Evolutionary conservation across 2,113 vertebrate species (phyloP), one percentile per base, ranked within the genome.

Genomic region (Mesocricetus auratus): DNA sequence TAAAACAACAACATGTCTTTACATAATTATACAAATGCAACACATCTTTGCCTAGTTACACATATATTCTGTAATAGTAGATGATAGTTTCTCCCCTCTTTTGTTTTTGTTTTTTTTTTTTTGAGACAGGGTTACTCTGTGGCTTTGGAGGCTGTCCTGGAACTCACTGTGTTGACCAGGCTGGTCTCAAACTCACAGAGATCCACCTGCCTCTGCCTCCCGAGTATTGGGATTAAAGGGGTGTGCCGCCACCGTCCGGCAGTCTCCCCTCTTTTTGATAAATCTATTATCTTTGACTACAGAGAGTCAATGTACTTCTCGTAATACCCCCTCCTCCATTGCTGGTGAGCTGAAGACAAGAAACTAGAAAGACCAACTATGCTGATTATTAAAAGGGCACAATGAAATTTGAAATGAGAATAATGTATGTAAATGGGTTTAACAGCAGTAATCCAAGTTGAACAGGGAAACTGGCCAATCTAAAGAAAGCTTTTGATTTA

Each of bases 401-500:
- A 75, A 85, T 24, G 62, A 50, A 91, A 86, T 47, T 86, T 96
- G 45, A 50, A 95, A 91, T 87, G n/a, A 56, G 62, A 64, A 68
- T 92, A 42, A 81, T 50, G 74, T 85, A 62, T 33, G 17, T 87
- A 60, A 90, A 26, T 90, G 33, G 17, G 62, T 66, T 79, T 82
- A 86, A 10, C 1, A 86, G 68, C 17, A 39, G 92, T 87, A 83
- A 73, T 82, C 33, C 36, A 94, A 39, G 15, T 47, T 33, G 64
- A 83, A 64, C 5, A 78, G 22, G 74, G 21, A 83, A 83, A 69
- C 88, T 86, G 77, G 36, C 85, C 68, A 95, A 83, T 33, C 53
- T 62, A 16, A 79, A 90, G 39, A 86, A 53, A 77, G 47, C n/a
- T 73, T 86, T 77, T 73, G 56, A 58, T 85, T 77, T 47, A 9